Conservation (phyloP, 2,113 vertebrate species). For the Neomonachus schauinslandi region DNA sequence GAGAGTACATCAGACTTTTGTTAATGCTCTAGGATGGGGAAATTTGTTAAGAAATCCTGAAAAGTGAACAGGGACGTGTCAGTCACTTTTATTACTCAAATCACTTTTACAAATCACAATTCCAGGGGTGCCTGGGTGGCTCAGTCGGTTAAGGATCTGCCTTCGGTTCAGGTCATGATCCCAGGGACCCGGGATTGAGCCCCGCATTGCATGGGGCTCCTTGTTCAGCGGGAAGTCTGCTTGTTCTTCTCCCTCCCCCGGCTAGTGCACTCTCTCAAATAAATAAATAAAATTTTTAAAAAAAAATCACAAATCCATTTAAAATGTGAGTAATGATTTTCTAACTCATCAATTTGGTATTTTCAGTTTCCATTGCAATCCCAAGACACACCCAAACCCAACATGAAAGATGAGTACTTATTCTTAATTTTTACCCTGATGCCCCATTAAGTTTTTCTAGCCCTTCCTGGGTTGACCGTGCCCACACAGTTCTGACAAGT, state of each 20-base stretch:
- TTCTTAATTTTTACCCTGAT: not conserved
- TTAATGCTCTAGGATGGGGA: not conserved
- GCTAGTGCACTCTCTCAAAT: not conserved
- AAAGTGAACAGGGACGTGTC: not conserved
- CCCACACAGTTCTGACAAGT: not conserved
- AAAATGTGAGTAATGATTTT: not conserved
- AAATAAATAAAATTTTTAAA: not conserved
- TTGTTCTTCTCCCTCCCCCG: not conserved
- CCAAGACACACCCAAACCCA: not conserved
- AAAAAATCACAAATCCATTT: not conserved
- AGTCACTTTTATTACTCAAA: not conserved
- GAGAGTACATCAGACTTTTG: not conserved
- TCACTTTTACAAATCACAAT: slow-evolving; percentile 3
- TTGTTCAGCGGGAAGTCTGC: not conserved
- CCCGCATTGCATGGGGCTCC: not conserved
- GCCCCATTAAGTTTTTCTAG: not conserved
- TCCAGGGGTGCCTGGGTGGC: not conserved
- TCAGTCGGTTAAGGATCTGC: not conserved
- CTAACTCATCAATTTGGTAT: not conserved
- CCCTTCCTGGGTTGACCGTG: not conserved
- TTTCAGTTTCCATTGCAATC: not conserved
- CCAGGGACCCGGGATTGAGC: not conserved
- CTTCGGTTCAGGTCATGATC: not conserved
- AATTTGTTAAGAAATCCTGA: not conserved
- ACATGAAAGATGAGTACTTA: not conserved